Evolutionary conservation across 2,113 vertebrate genomes (phyloP).

Genomic region (Ascaphus truei): DNA sequence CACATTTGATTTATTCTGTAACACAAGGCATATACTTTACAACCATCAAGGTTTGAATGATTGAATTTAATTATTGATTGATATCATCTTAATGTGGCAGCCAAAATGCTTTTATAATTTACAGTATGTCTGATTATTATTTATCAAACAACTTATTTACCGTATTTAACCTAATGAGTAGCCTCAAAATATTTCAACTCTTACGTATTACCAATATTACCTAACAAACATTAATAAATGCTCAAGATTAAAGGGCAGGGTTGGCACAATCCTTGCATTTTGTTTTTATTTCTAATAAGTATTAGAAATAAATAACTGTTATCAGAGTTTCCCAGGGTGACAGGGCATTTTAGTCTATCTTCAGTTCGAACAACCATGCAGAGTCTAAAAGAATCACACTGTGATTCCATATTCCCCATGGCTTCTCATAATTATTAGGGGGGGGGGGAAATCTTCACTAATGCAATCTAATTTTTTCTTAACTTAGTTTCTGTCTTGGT

Average conservation of each 20-base stretch:
- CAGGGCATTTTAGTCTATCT: slow-evolving; percentile 10
- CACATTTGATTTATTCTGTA: too few species aligned
- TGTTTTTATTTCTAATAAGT: slow-evolving; percentile 24
- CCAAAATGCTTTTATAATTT: background rate
- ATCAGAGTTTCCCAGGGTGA: slow-evolving; percentile 15
- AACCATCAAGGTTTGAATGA: too few species aligned
- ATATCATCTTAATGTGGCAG: too few species aligned
- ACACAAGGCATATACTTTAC: too few species aligned
- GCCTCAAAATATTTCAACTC: background rate
- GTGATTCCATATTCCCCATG: slow-evolving; percentile 26
- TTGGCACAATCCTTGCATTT: background rate
- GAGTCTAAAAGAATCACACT: slow-evolving; percentile 20
- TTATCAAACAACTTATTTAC: background rate
- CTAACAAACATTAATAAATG: slow-evolving; percentile 10
- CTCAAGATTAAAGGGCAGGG: slow-evolving; percentile 18
- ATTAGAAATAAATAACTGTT: slow-evolving; percentile 6
- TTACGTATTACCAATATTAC: background rate
- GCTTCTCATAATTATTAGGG: slow-evolving; percentile 32
- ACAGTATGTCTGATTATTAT: background rate
- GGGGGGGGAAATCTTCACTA: slow-evolving; percentile 17
- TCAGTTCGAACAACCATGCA: slow-evolving; percentile 5
- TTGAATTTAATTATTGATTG: too few species aligned
- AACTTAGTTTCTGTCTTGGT: slow-evolving; percentile 20
- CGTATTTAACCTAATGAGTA: background rate
- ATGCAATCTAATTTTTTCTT: slow-evolving; percentile 35